A percentile compares a stretch with the other conserved stretches of the same genome.
Conservation (phyloP, 64 coral and sea anemone species). For the Pachyseris speciosa region DNA sequence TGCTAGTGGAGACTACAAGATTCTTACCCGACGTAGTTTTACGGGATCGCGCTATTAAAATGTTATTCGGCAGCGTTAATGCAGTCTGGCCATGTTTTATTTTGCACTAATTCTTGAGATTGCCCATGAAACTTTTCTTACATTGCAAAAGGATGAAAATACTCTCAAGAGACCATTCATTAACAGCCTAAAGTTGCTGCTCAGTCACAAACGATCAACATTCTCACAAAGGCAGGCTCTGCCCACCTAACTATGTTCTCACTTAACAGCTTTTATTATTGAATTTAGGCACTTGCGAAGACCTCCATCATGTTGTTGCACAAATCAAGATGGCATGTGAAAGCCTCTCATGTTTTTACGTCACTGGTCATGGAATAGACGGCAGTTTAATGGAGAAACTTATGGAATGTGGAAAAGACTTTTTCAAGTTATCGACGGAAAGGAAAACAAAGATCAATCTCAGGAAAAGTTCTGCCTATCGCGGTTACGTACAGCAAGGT, state of each 20-base stretch:
- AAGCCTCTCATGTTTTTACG: constrained; percentile 44
- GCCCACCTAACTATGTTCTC: background rate
- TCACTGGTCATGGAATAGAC: constrained; percentile 63
- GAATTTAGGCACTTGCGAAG: background rate
- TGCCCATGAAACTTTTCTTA: too few relatives aligned
- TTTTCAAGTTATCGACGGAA: constrained; percentile 60
- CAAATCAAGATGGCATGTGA: constrained; percentile 43
- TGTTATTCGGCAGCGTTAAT: too few relatives aligned
- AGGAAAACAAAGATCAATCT: constrained; percentile 48
- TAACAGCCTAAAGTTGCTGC: too few relatives aligned
- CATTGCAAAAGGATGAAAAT: too few relatives aligned
- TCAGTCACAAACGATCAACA: too few relatives aligned
- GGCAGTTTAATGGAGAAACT: background rate
- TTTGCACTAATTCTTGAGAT: too few relatives aligned
- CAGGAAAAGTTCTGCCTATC: constrained; percentile 30
- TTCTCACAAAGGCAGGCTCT: too few relatives aligned
- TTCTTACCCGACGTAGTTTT: too few relatives aligned
- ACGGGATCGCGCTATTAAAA: too few relatives aligned
- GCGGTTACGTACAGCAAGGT: constrained; percentile 72
- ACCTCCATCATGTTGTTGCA: background rate
- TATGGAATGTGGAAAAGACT: background rate
- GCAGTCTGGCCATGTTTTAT: too few relatives aligned
- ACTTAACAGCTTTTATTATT: background rate
- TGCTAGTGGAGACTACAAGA: too few relatives aligned
- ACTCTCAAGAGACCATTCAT: too few relatives aligned